A percentile compares a stretch with the other conserved stretches of the same genome.
phyloP scores from a whole-genome alignment of 1,140 invertebrate genomes.

The Mesaphorura yosii region DNA sequence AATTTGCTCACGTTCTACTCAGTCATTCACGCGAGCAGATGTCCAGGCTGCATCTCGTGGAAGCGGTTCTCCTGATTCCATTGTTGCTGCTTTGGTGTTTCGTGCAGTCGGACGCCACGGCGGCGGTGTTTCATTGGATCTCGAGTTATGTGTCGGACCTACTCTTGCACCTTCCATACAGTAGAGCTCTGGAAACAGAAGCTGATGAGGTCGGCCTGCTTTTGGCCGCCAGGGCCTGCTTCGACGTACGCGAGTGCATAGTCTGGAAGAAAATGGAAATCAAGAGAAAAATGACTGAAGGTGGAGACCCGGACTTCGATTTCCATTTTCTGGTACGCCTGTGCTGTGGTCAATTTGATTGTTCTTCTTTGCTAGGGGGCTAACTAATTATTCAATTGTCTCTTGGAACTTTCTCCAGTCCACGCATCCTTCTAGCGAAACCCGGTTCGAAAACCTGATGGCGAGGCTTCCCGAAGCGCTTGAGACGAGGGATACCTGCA shows the following conservation, averaged over 20 bases:
- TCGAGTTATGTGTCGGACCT: conserved; percentile 39
- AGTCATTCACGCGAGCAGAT: conserved; percentile 46
- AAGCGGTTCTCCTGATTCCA: conserved; percentile 41
- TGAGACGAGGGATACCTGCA: conserved; percentile 32
- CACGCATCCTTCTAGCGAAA: conserved; percentile 49
- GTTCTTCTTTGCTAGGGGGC: too few species aligned
- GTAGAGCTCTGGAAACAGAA: conserved; percentile 47
- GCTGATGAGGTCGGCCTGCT: too few species aligned
- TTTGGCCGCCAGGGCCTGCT: too few species aligned
- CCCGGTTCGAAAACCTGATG: conserved; percentile 41
- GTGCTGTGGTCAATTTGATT: too few species aligned
- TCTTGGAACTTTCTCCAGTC: conserved; percentile 45
- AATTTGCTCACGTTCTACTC: conserved; percentile 53
- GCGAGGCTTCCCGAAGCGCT: conserved; percentile 39
- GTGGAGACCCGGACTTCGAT: conserved; percentile 39
- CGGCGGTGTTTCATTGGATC: conserved; percentile 43
- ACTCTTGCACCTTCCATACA: conserved; percentile 45
- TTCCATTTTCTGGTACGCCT: too few species aligned
- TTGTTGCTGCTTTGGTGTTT: conserved; percentile 48
- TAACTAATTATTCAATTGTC: conserved; percentile 32
- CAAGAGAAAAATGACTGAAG: conserved; percentile 32
- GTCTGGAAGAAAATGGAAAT: conserved; percentile 49
- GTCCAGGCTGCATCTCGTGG: conserved; percentile 39
- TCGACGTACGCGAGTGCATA: conserved; percentile 49
- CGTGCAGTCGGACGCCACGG: conserved; percentile 44